A percentile compares a stretch with the other conserved stretches of the same genome.
phyloP scores from a whole-genome alignment of 2,888 invertebrate genomes.

The Apamea monoglypha region DNA sequence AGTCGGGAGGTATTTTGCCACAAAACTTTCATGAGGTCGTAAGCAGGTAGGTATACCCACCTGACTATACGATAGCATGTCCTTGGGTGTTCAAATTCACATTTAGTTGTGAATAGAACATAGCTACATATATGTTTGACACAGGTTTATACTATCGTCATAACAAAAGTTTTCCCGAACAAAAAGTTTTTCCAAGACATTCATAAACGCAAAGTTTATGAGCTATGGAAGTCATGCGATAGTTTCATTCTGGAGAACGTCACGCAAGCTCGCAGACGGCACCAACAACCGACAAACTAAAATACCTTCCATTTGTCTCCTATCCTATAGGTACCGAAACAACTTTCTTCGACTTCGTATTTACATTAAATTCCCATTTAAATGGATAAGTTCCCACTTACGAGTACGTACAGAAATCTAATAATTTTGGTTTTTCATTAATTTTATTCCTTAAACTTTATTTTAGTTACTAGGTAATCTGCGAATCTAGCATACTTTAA shows the following conservation, averaged over 20 bases:
- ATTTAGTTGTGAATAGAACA: constrained; percentile 33
- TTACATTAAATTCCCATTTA: constrained; percentile 53
- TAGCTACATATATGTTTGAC: constrained; percentile 40
- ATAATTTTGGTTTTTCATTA: background rate
- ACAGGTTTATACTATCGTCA: constrained; percentile 61
- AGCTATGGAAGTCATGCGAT: constrained; percentile 78
- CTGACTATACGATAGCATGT: constrained; percentile 16
- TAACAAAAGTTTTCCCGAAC: constrained; percentile 71
- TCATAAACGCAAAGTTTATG: constrained; percentile 77
- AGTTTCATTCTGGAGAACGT: constrained; percentile 71
- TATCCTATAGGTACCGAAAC: constrained; percentile 37
- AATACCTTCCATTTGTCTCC: constrained; percentile 71
- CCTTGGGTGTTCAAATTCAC: constrained; percentile 40
- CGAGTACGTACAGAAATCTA: background rate
- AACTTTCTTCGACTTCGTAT: constrained; percentile 49
- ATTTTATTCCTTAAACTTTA: background rate
- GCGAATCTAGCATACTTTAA: background rate
- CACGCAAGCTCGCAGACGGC: constrained; percentile 73
- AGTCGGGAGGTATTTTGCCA: background rate
- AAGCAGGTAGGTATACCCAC: background rate
- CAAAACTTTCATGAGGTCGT: background rate
- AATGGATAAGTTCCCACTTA: constrained; percentile 42
- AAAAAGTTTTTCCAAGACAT: constrained; percentile 76
- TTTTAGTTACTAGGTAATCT: background rate
- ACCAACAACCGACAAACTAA: constrained; percentile 56